Evolutionary conservation across 2,888 invertebrate species (phyloP), one percentile per base, ranked within the genome.

Genomic region (Elysia crispata): DNA sequence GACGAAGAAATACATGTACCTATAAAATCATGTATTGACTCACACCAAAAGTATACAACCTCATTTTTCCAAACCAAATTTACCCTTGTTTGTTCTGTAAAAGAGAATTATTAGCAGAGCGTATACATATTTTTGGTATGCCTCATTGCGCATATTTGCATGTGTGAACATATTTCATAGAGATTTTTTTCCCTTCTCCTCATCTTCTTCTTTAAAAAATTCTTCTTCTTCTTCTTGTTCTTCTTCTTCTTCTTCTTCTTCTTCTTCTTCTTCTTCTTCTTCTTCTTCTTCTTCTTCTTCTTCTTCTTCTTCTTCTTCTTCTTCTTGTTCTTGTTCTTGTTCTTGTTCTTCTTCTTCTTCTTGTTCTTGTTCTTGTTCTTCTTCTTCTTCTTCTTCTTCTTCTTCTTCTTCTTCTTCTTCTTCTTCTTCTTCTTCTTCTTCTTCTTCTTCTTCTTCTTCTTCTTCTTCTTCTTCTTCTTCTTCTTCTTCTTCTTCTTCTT

Each of bases 311-410:
- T 76, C 69, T 67, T 69, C 54, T 69, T 67, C 69, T 67, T 33
- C 49, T 57, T 54, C 31, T 54, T 49, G 20, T 25, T 50, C 15
- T 33, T 25, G 23, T 18, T 49, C n/a, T n/a, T n/a, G n/a, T 49
- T 31, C 64, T 28, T 62, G n/a, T 62, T 13, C 25, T 28, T 72
- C 72, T 72, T 57, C 57, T 54, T 28, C 57, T 28, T 54, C 54
- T 54, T 74, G 31, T 75, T 60, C 74, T n/a, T n/a, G n/a, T n/a
- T n/a, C n/a, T n/a, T n/a, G n/a, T n/a, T 49, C 49, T 25, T 73
- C 73, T 73, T 49, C 49, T 49, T 73, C 73, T 73, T 49, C 49
- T 49, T 73, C 73, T 73, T 49, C 49, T 49, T 73, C 73, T 73
- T 49, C 49, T 49, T 73, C 54, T 73, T 49, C 49, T 49, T 49